Evolutionary conservation across 2,113 vertebrate genomes (phyloP).

Genomic region (Entomyzon cyanotis): DNA sequence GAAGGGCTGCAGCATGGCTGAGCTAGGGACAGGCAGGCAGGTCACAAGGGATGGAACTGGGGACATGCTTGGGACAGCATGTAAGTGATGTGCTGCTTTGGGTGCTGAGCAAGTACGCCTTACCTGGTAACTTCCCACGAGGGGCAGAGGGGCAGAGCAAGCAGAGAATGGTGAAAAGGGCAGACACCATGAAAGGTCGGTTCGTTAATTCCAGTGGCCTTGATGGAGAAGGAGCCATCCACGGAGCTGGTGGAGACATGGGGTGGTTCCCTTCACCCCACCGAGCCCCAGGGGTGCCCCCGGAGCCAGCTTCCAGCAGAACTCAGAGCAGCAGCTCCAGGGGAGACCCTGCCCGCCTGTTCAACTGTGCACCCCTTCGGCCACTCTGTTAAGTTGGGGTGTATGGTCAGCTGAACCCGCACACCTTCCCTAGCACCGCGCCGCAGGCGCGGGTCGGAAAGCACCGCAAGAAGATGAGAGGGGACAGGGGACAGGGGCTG

Average conservation of each 20-base stretch:
- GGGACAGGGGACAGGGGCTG: no score
- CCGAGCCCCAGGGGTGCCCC: background rate
- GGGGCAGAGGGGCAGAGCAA: background rate
- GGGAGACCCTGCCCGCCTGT: background rate
- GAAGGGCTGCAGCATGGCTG: background rate
- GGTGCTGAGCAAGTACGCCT: background rate
- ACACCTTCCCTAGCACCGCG: background rate
- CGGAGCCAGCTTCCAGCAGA: background rate
- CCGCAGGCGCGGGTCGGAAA: background rate
- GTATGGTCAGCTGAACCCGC: background rate
- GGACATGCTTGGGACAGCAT: background rate
- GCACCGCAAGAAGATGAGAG: background rate
- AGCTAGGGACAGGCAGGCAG: background rate
- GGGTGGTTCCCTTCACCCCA: background rate
- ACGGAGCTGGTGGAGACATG: background rate
- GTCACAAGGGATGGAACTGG: background rate
- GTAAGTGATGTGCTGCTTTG: background rate
- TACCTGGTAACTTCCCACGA: background rate
- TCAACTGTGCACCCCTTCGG: background rate
- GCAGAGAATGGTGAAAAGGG: background rate
- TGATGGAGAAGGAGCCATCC: background rate
- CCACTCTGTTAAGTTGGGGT: fast-evolving
- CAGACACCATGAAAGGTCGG: background rate
- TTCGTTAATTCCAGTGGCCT: background rate
- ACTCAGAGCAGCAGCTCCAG: background rate